Evolutionary conservation across 1,140 invertebrate genomes (phyloP), one percentile per base, ranked within the genome.

Genomic region (Drosophila tropicalis): DNA sequence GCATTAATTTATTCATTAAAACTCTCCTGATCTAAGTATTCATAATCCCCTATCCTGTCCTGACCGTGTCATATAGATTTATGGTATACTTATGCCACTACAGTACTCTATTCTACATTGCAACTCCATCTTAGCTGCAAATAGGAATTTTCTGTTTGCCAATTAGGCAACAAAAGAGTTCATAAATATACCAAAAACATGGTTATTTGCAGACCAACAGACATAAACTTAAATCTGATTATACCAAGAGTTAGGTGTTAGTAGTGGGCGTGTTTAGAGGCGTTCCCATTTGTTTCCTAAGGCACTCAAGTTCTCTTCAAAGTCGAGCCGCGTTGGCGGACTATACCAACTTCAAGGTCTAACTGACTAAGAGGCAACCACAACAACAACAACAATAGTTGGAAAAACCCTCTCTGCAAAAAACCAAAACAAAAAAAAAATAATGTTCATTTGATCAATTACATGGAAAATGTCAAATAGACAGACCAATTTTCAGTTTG

Each of bases 391-490:
- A 47, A 54, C 40, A 68, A 69, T 79, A 10, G 12, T 29, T 39
- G 36, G 36, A 39, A 39, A 39, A 13, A 36, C 34, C 36, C 36
- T 13, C 36, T 5, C 3, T 39, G 3, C 36, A 44, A 17, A 51
- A 65, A 39, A 25, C 22, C 57, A 62, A 65, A 29, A 29, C 5
- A 5, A 29, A 29, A 29, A 5, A 29, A 29, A 29, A 29, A 5
- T 29, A 29, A 29, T 29, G 68, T 65, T 58, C 66, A 74, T 65
- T 79, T 79, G 77, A 47, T 64, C 72, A 83, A 80, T 84, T 80
- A 79, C 69, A 62, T 56, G 61, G 81, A 80, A 84, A 87, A 87
- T 87, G 83, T 87, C 83, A 87, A 81, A 85, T 70, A 62, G 47
- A 72, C 41, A 80, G 44, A 47, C 58, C 44, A 22, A 67, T 62